Percentiles rank a stretch among this genome's conserved stretches.
These are phyloP conservation scores for Margarornis squamiger DNA, from an alignment of 2,797 vertebrate species.

Conservation along the genomic window DNA sequence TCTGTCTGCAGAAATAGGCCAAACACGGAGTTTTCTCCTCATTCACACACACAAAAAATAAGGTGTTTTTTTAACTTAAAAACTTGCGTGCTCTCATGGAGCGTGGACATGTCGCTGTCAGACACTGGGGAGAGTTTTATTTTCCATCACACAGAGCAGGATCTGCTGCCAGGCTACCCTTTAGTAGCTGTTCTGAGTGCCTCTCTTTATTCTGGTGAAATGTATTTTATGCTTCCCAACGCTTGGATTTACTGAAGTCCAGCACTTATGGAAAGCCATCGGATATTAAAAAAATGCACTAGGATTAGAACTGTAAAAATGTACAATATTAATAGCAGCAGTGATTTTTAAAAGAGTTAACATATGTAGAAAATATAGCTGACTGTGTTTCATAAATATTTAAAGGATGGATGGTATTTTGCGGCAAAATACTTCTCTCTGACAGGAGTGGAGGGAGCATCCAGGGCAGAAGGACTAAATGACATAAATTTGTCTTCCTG, in stretches of 20 bases:
- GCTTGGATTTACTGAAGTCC: not conserved
- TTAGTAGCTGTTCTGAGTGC: not conserved
- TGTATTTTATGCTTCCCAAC: not conserved
- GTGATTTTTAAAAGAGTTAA: not conserved
- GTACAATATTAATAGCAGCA: not conserved
- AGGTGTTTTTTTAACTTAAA: not conserved
- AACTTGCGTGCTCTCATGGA: rapidly evolving
- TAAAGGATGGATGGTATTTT: not conserved
- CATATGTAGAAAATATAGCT: not conserved
- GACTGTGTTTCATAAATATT: rapidly evolving
- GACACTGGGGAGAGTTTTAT: not conserved
- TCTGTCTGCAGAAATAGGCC: constrained; percentile 20
- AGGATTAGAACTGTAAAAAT: not conserved
- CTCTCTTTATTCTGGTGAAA: not conserved
- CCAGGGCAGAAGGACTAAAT: constrained; percentile 7
- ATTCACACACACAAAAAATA: not conserved
- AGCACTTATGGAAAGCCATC: not conserved
- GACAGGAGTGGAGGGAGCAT: not conserved
- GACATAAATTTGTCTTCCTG: constrained; percentile 46
- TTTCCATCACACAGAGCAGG: not conserved
- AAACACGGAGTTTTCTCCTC: not conserved
- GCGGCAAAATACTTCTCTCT: not conserved
- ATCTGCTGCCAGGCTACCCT: not conserved
- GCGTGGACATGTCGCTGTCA: rapidly evolving
- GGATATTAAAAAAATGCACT: not conserved